Evolutionary conservation across 30 jellyfish, hydroid and myxozoan genomes (phyloP).

Genomic region (Catostylus mosaicus): DNA sequence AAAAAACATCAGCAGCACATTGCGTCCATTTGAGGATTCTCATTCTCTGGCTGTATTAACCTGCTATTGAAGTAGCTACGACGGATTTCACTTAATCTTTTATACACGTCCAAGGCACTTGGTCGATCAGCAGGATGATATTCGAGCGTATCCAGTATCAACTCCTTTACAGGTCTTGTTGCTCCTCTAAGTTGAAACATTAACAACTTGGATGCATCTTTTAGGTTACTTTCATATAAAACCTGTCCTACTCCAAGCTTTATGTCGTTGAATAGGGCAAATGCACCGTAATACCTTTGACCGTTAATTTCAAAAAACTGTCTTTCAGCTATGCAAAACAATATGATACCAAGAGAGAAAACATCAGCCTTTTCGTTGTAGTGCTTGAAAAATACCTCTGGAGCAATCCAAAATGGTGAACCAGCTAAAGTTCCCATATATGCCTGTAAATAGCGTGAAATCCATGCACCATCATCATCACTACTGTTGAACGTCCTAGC

Average conservation of each 20-base stretch:
- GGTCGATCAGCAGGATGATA: constrained; percentile 37
- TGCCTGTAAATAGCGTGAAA: constrained; percentile 10
- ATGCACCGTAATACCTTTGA: constrained; percentile 53
- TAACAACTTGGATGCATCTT: constrained; percentile 19
- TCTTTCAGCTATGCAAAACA: constrained; percentile 48
- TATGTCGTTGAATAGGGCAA: neutral
- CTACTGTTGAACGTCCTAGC: constrained; percentile 41
- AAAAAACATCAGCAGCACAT: too few relatives aligned
- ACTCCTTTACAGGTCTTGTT: constrained; percentile 12
- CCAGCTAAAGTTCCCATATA: constrained; percentile 74
- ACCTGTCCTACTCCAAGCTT: constrained; percentile 31
- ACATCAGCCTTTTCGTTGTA: constrained; percentile 72
- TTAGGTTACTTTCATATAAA: neutral
- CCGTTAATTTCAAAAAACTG: constrained; percentile 4
- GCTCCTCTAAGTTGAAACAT: constrained; percentile 2
- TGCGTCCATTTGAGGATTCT: too few relatives aligned
- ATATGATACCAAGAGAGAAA: constrained; percentile 64
- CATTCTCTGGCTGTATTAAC: neutral
- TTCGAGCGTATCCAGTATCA: constrained; percentile 38
- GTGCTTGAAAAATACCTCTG: constrained; percentile 59
- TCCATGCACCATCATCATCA: constrained; percentile 4
- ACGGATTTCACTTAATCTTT: neutral
- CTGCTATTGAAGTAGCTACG: neutral
- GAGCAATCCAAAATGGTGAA: constrained; percentile 80
- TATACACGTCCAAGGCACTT: constrained; percentile 11